Evolutionary conservation across 1,140 invertebrate genomes (phyloP), one percentile per base, ranked within the genome.

Genomic region (Zaprionus inermis): DNA sequence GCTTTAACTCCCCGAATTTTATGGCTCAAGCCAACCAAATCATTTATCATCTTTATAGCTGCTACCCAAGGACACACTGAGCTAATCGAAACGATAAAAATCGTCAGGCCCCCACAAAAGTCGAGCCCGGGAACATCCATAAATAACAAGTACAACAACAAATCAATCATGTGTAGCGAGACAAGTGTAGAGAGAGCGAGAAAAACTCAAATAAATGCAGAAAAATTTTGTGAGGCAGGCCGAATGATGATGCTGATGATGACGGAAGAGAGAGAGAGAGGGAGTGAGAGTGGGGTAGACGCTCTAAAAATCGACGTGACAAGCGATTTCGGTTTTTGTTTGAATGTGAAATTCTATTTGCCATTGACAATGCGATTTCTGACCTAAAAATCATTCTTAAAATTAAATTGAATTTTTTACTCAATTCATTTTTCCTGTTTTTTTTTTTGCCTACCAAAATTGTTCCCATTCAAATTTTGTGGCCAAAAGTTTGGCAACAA

Each of bases 11-110:
- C 14, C 14, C 38, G 16, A n/a, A 16, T 44, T 52, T 73, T 57
- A 36, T 55, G 14, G 60, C 64, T 52, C 49, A 67, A 28, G 22
- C 66, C 6, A 52, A 41, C 49, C 54, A 57, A 70, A 88, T 85
- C 82, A 71, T 85, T 85, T 88, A 85, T 88, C 83, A 85, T 88
- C 81, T 85, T 85, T 85, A 85, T 82, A 54, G 79, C 79, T 63
- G 63, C 64, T 36, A 41, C 24, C 61, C 70, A 72, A 67, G 81
- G 70, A 81, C 78, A 84, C 69, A 36, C 7, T 10, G 30, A 67
- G 68, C 82, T 85, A 88, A 85, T 85, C 82, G 77, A 88, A 81
- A 72, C 76, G 79, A 86, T 78, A 75, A 60, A 59, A 60, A 72
- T 58, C 49, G 56, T 36, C 30, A 34, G 20, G 38, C 38, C n/a